These are phyloP conservation scores for Physella acuta DNA, from an alignment of 1,140 invertebrate genomes.

Conservation along the genomic window DNA sequence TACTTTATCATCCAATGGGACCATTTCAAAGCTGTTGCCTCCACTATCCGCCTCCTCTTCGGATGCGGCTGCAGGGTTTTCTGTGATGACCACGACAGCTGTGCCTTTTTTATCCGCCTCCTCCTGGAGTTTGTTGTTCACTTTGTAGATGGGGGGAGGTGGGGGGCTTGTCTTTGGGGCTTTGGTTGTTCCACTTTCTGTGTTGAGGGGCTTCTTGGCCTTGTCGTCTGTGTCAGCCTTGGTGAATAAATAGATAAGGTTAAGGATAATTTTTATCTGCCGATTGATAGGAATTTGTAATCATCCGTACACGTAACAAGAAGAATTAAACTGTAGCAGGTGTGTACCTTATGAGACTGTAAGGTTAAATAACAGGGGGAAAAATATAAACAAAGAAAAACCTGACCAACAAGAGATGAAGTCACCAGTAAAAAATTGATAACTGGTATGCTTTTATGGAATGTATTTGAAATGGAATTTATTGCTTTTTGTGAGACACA, in stretches of 20 bases:
- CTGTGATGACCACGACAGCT: neutral
- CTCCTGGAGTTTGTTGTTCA: constrained; percentile 26
- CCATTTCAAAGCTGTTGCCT: constrained; percentile 6
- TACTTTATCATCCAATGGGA: constrained; percentile 13
- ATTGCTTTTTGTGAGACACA: too few relatives aligned
- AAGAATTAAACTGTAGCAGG: neutral
- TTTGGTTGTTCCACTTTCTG: constrained; percentile 12
- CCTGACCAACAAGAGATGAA: too few relatives aligned
- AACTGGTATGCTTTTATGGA: too few relatives aligned
- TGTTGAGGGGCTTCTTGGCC: constrained; percentile 22
- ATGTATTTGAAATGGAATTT: too few relatives aligned
- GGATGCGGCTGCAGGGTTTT: neutral
- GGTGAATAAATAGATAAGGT: neutral
- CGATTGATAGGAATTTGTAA: neutral
- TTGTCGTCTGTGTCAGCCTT: constrained; percentile 11
- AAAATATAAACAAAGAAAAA: too few relatives aligned
- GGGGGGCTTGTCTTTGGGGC: constrained; percentile 19
- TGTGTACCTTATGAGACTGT: neutral
- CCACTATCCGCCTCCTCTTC: neutral
- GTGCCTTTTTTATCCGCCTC: neutral
- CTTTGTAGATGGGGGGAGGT: constrained; percentile 17
- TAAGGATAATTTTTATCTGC: neutral
- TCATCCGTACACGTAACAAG: neutral
- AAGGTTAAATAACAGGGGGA: neutral
- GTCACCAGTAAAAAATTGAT: too few relatives aligned